Evolutionary conservation across 2,113 vertebrate genomes (phyloP), one percentile per base, ranked within the genome.

Genomic region (Charina bottae): DNA sequence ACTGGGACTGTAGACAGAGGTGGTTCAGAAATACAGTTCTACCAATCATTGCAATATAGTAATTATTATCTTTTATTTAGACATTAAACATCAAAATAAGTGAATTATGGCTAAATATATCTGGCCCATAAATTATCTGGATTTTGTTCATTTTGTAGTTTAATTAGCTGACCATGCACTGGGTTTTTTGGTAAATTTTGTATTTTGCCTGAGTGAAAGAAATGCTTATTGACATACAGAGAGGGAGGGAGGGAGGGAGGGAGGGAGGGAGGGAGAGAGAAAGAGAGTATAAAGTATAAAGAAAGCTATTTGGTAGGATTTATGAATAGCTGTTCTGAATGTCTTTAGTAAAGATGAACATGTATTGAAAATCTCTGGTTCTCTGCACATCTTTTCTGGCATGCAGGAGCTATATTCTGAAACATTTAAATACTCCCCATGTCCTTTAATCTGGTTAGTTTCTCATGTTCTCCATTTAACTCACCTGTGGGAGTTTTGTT

Each of bases 261-360:
- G n/a, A n/a, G n/a, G n/a, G n/a, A n/a, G n/a, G n/a, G n/a, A n/a
- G n/a, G n/a, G n/a, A n/a, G 2, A 58, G 17, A 58, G 56, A 58
- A 17, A 58, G 17, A 58, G 56, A 58, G 4, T 64, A 28, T 28
- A 64, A 64, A 64, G 7, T 19, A 12, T 9, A 58, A 58, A 58
- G 42, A 11, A 91, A 62, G 19, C 49, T 86, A 92, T 0, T 0
- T 2, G 83, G 56, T 0, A 12, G 15, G 37, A 89, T 21, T 83
- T 58, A 94, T 0, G 0, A 84, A n/a, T 59, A 54, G 46, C 62
- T 93, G 93, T 94, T 26, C 91, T 94, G 3, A 33, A 3, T 21
- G 85, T 84, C 59, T 26, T 1, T 23, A 88, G 23, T 92, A 68
- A 90, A 91, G 10, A 53, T 84, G 28, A 91, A 89, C 58, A 6